Percentiles rank a stretch among this genome's conserved stretches.
Evolutionary conservation across 2,888 invertebrate genomes (phyloP).

Genomic region (Eubasilissa splendida): DNA sequence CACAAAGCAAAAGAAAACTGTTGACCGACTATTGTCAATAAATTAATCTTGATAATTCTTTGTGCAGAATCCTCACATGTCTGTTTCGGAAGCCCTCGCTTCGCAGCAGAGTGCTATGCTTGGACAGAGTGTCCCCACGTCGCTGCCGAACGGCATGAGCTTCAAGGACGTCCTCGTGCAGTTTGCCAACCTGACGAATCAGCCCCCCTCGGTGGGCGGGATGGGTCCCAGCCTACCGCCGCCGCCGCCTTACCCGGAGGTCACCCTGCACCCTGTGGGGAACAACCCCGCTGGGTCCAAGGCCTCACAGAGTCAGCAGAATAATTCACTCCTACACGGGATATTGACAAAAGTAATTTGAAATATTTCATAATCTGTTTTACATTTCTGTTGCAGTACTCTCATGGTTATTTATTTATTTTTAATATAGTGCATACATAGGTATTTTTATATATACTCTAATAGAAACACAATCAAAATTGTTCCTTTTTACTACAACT

Average conservation of each 20-base stretch:
- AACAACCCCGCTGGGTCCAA: constrained; percentile 64
- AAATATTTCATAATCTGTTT: too few relatives aligned
- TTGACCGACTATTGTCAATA: too few relatives aligned
- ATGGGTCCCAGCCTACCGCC: constrained; percentile 64
- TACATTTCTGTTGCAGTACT: too few relatives aligned
- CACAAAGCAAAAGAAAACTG: too few relatives aligned
- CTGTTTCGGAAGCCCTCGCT: constrained; percentile 37
- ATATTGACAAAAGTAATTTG: constrained; percentile 78
- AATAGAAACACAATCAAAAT: too few relatives aligned
- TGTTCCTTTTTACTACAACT: too few relatives aligned
- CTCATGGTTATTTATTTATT: too few relatives aligned
- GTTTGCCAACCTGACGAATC: constrained; percentile 75
- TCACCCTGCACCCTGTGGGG: constrained; percentile 82
- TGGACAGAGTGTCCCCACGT: constrained; percentile 33
- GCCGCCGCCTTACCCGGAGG: constrained; percentile 84
- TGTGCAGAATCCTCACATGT: constrained; percentile 49
- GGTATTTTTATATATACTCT: too few relatives aligned
- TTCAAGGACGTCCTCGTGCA: constrained; percentile 86
- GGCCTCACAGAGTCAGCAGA: constrained; percentile 65
- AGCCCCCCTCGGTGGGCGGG: constrained; percentile 50
- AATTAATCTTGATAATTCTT: too few relatives aligned
- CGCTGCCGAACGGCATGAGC: constrained; percentile 65
- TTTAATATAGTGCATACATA: too few relatives aligned
- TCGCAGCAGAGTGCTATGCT: constrained; percentile 46
- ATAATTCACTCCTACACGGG: constrained; percentile 81